Conservation (phyloP, 2,888 invertebrate genomes). For the Noctua janthe region DNA sequence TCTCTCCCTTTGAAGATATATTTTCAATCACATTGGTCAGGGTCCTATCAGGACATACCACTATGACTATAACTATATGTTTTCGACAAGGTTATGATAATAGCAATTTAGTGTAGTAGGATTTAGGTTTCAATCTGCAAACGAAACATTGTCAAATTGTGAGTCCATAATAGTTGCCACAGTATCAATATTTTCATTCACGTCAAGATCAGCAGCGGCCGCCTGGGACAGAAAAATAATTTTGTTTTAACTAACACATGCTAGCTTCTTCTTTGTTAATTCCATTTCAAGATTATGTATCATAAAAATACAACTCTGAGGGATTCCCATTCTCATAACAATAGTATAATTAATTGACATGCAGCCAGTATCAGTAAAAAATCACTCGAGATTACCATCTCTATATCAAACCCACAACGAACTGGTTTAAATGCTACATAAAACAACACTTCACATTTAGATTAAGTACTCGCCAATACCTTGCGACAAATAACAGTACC, state of each 20-base stretch:
- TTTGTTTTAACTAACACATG: neutral
- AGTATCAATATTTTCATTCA: neutral
- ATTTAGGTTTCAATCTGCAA: neutral
- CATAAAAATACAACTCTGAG: slow-evolving; percentile 53
- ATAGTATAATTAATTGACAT: slow-evolving; percentile 62
- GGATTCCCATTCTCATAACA: slow-evolving; percentile 63
- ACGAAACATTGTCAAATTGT: neutral
- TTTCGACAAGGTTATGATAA: neutral
- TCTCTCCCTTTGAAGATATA: neutral
- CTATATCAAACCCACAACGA: slow-evolving; percentile 37
- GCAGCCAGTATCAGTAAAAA: slow-evolving; percentile 47
- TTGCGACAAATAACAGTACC: neutral
- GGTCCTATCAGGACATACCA: neutral
- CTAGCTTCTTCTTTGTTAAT: slow-evolving; percentile 4
- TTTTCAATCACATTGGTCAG: neutral
- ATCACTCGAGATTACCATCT: slow-evolving; percentile 51
- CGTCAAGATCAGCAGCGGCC: neutral
- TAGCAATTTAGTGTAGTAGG: neutral
- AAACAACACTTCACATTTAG: slow-evolving; percentile 15
- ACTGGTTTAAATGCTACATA: slow-evolving; percentile 51
- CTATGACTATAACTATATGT: too few relatives aligned
- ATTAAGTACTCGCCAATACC: neutral
- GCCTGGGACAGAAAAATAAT: too few relatives aligned
- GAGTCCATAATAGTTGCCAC: neutral
- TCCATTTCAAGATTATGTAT: slow-evolving; percentile 24